Evolutionary conservation across 92 coral and sea anemone species (phyloP).

Genomic region (Montipora capitata): DNA sequence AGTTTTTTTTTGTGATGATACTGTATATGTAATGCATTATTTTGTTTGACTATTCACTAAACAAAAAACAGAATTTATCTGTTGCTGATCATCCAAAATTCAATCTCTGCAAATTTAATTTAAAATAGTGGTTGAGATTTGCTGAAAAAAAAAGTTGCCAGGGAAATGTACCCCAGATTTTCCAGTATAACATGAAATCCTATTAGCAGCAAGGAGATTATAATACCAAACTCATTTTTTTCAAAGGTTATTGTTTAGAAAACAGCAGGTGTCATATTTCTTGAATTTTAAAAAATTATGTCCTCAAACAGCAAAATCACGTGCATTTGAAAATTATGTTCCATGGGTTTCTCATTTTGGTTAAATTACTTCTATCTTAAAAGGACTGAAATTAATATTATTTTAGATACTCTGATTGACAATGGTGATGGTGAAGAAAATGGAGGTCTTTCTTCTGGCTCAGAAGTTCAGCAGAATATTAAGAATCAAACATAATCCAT

Average conservation of each 20-base stretch:
- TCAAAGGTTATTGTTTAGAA: not conserved
- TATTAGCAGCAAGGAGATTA: not conserved
- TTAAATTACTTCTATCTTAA: too few species aligned
- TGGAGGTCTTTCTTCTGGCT: too few species aligned
- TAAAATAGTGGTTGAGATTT: not conserved
- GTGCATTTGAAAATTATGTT: not conserved
- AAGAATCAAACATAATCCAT: too few species aligned
- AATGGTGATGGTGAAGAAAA: too few species aligned
- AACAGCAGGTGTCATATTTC: conserved; percentile 8
- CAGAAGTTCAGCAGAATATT: too few species aligned
- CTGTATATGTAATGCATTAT: too few species aligned
- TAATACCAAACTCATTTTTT: not conserved
- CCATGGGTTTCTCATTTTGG: too few species aligned
- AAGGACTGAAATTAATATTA: not conserved
- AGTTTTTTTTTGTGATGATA: too few species aligned
- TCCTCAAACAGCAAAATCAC: not conserved
- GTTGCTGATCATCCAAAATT: not conserved
- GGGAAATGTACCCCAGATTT: not conserved
- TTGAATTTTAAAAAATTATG: conserved; percentile 10
- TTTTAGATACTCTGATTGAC: too few species aligned
- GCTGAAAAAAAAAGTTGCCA: too few species aligned
- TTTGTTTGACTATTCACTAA: too few species aligned
- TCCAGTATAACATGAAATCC: too few species aligned
- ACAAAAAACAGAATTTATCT: not conserved
- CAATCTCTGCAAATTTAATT: not conserved